Evolutionary conservation across 2,113 vertebrate species (phyloP).

Genomic region (Sapayoa aenigma): DNA sequence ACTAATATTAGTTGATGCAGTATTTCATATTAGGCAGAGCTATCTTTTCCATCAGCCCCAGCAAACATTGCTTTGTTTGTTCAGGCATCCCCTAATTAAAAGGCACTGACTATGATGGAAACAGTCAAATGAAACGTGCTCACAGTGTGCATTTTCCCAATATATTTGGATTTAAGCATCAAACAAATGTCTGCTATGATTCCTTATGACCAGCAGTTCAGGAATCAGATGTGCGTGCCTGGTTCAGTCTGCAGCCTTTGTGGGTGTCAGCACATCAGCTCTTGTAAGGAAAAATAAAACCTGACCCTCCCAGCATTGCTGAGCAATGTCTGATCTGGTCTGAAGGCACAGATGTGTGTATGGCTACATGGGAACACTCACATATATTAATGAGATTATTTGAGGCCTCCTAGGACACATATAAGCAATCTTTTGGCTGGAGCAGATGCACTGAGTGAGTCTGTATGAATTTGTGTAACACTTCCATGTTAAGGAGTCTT

Average conservation of each 20-base stretch:
- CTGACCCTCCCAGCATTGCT: not conserved
- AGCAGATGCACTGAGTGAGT: not conserved
- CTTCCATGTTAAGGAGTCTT: not conserved
- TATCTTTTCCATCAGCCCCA: not conserved
- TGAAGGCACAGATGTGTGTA: not conserved
- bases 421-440: not conserved
- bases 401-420: not conserved
- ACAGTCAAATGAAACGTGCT: conserved; percentile 8
- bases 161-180: not conserved
- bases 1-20: not conserved
- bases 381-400: not conserved
- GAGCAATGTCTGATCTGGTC: not conserved
- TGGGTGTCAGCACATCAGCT: not conserved
- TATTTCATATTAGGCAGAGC: not conserved
- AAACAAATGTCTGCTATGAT: not conserved
- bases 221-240: not conserved
- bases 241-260: not conserved
- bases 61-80: conserved; percentile 11
- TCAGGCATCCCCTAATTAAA: conserved; percentile 41
- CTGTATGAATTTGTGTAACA: not conserved
- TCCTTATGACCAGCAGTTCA: not conserved
- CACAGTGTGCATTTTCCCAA: not conserved
- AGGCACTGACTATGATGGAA: not conserved
- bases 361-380: not conserved
- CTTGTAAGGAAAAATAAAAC: not conserved